Conservation (phyloP, 2,113 vertebrate genomes). For the Phyllopteryx taeniolatus region DNA sequence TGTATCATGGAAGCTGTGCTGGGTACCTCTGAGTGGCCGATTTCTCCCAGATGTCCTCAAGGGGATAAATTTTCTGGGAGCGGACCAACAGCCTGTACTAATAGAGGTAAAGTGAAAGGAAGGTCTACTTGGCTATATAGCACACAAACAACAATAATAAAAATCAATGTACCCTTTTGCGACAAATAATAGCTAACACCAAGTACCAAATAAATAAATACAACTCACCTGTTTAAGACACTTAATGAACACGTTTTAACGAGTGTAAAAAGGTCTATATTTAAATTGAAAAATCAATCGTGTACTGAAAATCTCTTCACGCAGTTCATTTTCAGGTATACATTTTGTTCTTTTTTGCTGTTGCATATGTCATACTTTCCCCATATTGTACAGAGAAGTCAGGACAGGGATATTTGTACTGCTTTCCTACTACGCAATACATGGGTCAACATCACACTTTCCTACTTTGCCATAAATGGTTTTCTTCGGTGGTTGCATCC, state of each 20-base stretch:
- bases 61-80: constrained; percentile 78
- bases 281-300: too few relatives aligned
- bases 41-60: constrained; percentile 81
- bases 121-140: neutral
- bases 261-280: too few relatives aligned
- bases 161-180: neutral
- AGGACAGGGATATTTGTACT: neutral
- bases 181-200: neutral
- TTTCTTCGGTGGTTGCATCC: neutral
- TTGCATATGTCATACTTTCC: too few relatives aligned
- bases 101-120: constrained; percentile 67
- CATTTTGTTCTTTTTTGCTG: too few relatives aligned
- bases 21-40: constrained; percentile 92
- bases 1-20: constrained; percentile 99
- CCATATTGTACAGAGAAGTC: neutral
- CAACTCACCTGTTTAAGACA: too few relatives aligned
- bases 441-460: neutral
- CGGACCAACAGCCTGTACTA: constrained; percentile 83
- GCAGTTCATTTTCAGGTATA: too few relatives aligned
- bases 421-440: neutral
- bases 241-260: too few relatives aligned
- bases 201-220: too few relatives aligned
- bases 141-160: neutral
- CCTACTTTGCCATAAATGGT: neutral
- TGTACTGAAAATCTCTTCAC: too few relatives aligned